Percentiles rank a stretch among this genome's conserved stretches.
These are phyloP conservation scores for Gonocerus acuteangulatus DNA, from an alignment of 2,888 invertebrate species.

Conservation along the genomic window DNA sequence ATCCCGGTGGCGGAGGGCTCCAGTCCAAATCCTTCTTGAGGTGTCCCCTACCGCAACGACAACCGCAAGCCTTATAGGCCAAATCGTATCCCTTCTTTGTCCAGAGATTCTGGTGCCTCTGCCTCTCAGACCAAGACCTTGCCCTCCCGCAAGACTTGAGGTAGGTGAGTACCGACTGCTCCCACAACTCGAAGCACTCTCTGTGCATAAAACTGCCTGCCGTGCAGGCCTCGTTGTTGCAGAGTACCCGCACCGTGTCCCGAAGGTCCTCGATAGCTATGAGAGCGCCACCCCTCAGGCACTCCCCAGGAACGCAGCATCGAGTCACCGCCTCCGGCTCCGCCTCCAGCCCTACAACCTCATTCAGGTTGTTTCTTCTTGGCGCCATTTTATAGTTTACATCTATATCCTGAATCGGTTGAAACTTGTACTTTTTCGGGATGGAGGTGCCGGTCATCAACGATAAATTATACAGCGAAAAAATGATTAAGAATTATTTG, in stretches of 20 bases:
- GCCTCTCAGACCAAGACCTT: slow-evolving; percentile 89
- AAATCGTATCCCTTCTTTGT: slow-evolving; percentile 95
- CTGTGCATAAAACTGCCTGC: slow-evolving; percentile 90
- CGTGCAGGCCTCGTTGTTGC: slow-evolving; percentile 88
- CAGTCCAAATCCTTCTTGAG: slow-evolving; percentile 91
- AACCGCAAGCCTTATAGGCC: slow-evolving; percentile 90
- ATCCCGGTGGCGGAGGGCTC: slow-evolving; percentile 60
- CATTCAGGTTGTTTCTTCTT: slow-evolving; percentile 39
- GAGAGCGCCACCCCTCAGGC: slow-evolving; percentile 53
- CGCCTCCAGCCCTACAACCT: slow-evolving; percentile 39
- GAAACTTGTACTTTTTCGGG: slow-evolving; percentile 36
- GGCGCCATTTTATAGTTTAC: slow-evolving; percentile 37
- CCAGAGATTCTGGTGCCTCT: slow-evolving; percentile 91
- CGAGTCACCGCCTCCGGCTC: slow-evolving; percentile 48
- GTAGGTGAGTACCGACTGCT: slow-evolving; percentile 77
- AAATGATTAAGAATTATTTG: slow-evolving; percentile 27
- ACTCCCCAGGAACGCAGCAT: slow-evolving; percentile 81
- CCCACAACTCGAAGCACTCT: slow-evolving; percentile 92
- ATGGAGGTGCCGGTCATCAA: slow-evolving; percentile 35
- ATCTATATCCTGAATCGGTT: slow-evolving; percentile 33
- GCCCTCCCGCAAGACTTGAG: slow-evolving; percentile 86
- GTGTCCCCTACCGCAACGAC: slow-evolving; percentile 87
- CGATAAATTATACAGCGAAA: slow-evolving; percentile 1
- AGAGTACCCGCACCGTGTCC: slow-evolving; percentile 79
- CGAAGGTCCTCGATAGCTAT: slow-evolving; percentile 62